These are phyloP conservation scores for Diachrysia chrysitis DNA, from an alignment of 2,888 invertebrate genomes.

Conservation along the genomic window DNA sequence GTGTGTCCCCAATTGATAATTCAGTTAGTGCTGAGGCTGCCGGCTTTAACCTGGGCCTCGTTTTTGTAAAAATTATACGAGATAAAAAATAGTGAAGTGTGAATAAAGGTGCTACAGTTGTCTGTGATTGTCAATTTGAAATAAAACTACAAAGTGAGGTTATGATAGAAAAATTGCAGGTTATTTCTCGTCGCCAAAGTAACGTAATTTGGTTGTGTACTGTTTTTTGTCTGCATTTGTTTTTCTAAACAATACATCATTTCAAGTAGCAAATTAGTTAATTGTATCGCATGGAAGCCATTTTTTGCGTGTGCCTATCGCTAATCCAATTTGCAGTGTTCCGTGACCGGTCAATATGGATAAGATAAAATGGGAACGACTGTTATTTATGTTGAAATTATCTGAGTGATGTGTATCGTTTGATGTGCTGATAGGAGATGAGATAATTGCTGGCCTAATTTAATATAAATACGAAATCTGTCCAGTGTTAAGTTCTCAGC, in stretches of 20 bases:
- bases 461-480: neutral
- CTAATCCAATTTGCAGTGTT: constrained; percentile 71
- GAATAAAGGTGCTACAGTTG: constrained; percentile 52
- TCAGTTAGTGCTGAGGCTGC: constrained; percentile 81
- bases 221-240: constrained; percentile 66
- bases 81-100: constrained; percentile 42
- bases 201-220: constrained; percentile 45
- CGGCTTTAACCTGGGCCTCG: constrained; percentile 71
- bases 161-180: constrained; percentile 44
- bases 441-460: neutral
- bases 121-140: constrained; percentile 53
- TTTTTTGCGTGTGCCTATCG: constrained; percentile 53
- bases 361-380: constrained; percentile 50
- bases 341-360: constrained; percentile 63
- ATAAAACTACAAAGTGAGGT: constrained; percentile 45
- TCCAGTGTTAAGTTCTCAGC: neutral
- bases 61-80: constrained; percentile 50
- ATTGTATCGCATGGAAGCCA: constrained; percentile 55
- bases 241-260: constrained; percentile 55
- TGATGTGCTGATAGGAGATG: neutral
- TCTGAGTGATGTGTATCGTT: constrained; percentile 9
- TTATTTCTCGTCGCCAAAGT: constrained; percentile 41
- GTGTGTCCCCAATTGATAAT: constrained; percentile 85
- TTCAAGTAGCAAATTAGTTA: constrained; percentile 43
- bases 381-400: constrained; percentile 38